Evolutionary conservation across 2,113 vertebrate species (phyloP).

Genomic region (Platysteira castanea): DNA sequence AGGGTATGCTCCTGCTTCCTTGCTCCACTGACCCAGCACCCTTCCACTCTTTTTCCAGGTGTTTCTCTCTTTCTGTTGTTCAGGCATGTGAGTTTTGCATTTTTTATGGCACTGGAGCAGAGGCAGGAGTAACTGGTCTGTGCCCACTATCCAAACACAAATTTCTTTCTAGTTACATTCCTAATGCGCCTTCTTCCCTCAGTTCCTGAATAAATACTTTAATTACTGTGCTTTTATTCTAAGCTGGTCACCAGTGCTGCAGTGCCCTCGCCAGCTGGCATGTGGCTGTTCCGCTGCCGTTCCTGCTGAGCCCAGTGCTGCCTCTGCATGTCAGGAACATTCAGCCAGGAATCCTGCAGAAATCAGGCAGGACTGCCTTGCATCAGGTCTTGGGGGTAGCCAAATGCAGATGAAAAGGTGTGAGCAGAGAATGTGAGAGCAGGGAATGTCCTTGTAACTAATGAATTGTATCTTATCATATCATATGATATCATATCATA

Average conservation of each 20-base stretch:
- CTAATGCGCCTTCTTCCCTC: not conserved
- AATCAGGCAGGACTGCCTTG: not conserved
- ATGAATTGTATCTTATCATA: not conserved
- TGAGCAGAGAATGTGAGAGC: not conserved
- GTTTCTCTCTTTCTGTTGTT: not conserved
- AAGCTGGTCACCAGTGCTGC: not conserved
- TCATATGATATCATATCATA: not conserved
- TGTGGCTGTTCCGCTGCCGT: not conserved
- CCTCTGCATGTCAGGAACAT: not conserved
- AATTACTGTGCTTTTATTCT: not conserved
- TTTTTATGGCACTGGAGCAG: not conserved
- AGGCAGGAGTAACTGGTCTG: not conserved
- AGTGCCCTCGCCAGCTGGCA: not conserved
- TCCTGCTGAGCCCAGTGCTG: fast-evolving
- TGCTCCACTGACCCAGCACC: not conserved
- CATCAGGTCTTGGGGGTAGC: not conserved
- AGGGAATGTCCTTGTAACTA: not conserved
- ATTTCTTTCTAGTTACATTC: not conserved
- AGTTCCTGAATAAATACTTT: not conserved
- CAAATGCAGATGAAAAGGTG: not conserved
- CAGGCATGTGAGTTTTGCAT: not conserved
- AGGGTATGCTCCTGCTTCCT: not conserved
- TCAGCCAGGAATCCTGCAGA: not conserved
- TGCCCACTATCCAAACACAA: not conserved
- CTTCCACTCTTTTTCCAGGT: not conserved